Evolutionary conservation across 2,113 vertebrate species (phyloP).

Genomic region (Mesoclemmys tuberculata): DNA sequence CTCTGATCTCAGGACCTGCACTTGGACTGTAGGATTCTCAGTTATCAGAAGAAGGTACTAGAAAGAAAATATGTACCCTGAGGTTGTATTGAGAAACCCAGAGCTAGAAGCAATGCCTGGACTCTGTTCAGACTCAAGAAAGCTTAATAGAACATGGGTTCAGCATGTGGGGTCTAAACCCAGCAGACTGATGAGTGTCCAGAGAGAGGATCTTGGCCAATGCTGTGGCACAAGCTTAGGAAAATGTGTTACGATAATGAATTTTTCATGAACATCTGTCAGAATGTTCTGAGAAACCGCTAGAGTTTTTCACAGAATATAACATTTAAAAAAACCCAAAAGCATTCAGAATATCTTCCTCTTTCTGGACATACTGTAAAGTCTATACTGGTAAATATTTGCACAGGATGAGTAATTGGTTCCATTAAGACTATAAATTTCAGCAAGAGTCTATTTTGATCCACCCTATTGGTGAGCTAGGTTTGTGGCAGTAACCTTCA

Average conservation of each 20-base stretch:
- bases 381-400: constrained; percentile 21
- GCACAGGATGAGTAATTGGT: not conserved
- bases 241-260: not conserved
- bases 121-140: not conserved
- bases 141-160: not conserved
- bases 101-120: not conserved
- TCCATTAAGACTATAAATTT: constrained; percentile 10
- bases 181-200: not conserved
- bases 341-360: not conserved
- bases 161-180: not conserved
- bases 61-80: not conserved
- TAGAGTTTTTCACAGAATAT: not conserved
- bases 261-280: not conserved
- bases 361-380: not conserved
- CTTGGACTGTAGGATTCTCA: not conserved
- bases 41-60: not conserved
- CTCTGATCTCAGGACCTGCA: not conserved
- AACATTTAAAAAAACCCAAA: not conserved
- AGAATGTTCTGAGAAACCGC: not conserved
- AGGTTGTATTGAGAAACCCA: not conserved
- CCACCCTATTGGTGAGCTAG: not conserved
- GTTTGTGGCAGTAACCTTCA: not conserved
- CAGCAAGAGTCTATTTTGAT: constrained; percentile 1
- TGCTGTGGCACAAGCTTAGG: not conserved
- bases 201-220: not conserved